Base-by-base conservation (phyloP, 2,113 vertebrate genomes). In the Benthochromis sp. region DNA sequence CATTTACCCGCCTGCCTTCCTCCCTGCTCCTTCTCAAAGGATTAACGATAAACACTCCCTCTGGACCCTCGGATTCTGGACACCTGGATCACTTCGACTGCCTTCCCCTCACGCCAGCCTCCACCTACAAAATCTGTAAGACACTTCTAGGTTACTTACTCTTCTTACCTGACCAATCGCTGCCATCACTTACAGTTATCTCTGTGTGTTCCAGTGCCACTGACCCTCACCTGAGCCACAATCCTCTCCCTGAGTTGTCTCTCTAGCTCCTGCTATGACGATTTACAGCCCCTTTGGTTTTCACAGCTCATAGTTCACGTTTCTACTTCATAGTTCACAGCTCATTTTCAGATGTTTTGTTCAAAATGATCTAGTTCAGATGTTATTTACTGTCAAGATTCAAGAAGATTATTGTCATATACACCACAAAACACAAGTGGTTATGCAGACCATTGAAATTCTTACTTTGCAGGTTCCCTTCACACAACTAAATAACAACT, bases 281-380 rank as follows among this genome's bases (percentile, higher is more conserved):
- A 63, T 36, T 61, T 31, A 61, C 57, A 61, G 27, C 8, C 57
- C 27, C 8, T 61, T 61, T 61, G 57, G 57, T 61, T 61, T 59
- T 63, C 59, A 63, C 6, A 63, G 57, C 57, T 61, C 57, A 61
- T 19, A 34, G 29, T 10, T 61, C 57, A 34, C 3, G 1, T 61
- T 61, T 61, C 27, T 61, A 31, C 57, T 61, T 61, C 14, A 61
- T 17, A 59, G 57, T 61, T 61, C 29, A 61, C 27, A 61, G 29
- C 29, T 61, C 57, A 34, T 34, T 19, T 63, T 63, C 59, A 34
- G 29, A 63, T 63, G 59, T 63, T 63, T 63, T 63, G 59, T 34
- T 61, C 16, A 19, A 63, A 63, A 34, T 63, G 16, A 34, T 63
- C 29, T 0, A 34, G 29, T 63, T 63, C 59, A 63, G 59, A 34